These are phyloP conservation scores for Pelobates fuscus DNA, from an alignment of 2,113 vertebrate species.

Conservation along the genomic window DNA sequence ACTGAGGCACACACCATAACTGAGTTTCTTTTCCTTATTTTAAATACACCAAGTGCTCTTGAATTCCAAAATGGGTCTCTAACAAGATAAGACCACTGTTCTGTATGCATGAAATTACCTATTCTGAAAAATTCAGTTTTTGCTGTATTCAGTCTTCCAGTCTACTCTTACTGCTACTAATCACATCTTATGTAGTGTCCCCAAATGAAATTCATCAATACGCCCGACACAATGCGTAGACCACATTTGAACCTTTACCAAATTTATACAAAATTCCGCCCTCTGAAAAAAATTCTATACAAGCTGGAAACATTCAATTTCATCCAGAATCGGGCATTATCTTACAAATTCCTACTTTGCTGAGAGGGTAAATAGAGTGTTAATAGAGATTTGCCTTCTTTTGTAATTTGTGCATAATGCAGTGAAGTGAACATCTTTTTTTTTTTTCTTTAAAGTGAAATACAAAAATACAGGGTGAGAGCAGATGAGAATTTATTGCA, in stretches of 20 bases:
- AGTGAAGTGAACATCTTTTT: no score
- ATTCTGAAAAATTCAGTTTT: background rate
- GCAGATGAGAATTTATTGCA: no score
- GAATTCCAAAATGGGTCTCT: background rate
- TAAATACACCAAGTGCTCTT: background rate
- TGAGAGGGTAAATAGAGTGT: background rate
- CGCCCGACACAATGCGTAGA: background rate
- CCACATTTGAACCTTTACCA: background rate
- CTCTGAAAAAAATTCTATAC: background rate
- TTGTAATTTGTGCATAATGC: no score
- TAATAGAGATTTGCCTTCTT: background rate
- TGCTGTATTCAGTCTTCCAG: background rate
- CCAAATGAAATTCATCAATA: constrained; percentile 1
- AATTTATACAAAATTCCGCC: background rate
- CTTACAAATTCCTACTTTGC: background rate
- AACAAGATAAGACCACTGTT: background rate
- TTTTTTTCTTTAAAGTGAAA: no score
- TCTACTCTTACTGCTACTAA: background rate
- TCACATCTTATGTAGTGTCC: background rate
- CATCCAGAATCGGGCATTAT: background rate
- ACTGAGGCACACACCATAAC: fast-evolving
- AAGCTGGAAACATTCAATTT: background rate
- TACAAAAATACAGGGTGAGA: no score
- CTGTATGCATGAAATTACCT: constrained; percentile 4
- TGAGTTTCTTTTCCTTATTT: background rate